These are phyloP conservation scores for Synodontis membranacea DNA, from an alignment of 2,113 vertebrate species.

Conservation along the genomic window DNA sequence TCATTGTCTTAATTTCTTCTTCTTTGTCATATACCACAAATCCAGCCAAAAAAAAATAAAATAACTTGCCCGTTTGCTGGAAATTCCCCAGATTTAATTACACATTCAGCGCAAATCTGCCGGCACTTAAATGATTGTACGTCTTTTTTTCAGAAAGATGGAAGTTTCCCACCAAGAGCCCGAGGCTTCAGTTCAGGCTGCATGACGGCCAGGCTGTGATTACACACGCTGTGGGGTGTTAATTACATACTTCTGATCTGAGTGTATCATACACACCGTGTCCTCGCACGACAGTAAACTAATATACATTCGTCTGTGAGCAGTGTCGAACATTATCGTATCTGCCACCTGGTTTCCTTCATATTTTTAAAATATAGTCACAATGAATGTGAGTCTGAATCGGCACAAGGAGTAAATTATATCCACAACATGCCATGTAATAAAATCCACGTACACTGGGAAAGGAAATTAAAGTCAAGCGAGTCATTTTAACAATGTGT, in stretches of 20 bases:
- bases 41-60: too few species aligned
- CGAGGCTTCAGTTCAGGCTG: background rate
- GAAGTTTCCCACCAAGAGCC: conserved; percentile 10
- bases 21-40: too few species aligned
- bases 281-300: background rate
- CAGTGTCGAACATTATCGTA: background rate
- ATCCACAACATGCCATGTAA: background rate
- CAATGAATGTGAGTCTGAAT: background rate
- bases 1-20: too few species aligned
- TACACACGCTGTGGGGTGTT: background rate
- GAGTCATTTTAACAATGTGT: background rate
- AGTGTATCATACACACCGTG: background rate
- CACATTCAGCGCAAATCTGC: background rate
- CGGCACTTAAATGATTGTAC: background rate
- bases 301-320: background rate
- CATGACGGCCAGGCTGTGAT: conserved; percentile 10
- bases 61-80: too few species aligned
- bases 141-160: conserved; percentile 2
- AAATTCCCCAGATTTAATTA: background rate
- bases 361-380: background rate
- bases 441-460: background rate
- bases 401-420: background rate
- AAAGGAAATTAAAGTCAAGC: background rate
- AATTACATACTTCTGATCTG: conserved; percentile 14
- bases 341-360: background rate